Evolutionary conservation across 2,888 invertebrate species (phyloP), one percentile per base, ranked within the genome.

Genomic region (Hirtodrosophila confusa): DNA sequence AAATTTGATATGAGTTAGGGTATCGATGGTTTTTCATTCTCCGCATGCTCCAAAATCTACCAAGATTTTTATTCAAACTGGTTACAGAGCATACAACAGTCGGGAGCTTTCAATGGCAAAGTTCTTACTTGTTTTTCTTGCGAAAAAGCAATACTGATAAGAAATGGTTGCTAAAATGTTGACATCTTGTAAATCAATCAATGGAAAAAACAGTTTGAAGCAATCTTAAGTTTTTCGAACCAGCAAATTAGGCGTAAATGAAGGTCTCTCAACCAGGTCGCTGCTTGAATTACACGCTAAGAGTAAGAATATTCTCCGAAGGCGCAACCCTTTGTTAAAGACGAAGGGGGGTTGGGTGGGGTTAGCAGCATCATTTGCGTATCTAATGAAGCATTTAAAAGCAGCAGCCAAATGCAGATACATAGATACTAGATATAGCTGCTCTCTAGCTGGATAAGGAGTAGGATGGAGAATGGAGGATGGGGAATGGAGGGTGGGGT

Each of bases 361-460:
- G 72, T 2, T 17, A 17, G 17, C 17, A 17, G 17, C 49, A 72
- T 78, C 68, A 77, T 77, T 77, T 78, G 76, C 76, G 78, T 77
- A 77, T 78, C 76, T 77, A 77, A 77, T 77, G 76, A 77, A 77
- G 76, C 76, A 77, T 77, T 75, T 78, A 75, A 72, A 78, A 75
- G 78, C 78, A 78, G 60, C 58, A 17, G 17, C 17, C 17, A 65
- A 65, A 57, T 51, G 65, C 33, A 40, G 37, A 70, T 65, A 65
- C 40, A 65, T 64, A 51, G 4, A 27, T 27, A 27, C 6, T 37
- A 44, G 48, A 48, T 33, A 47, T 33, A 56, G 29, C 7, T 6
- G 8, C 31, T 31, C 9, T 31, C 9, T 31, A 12, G 17, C 17
- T 1, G 17, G 17, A 17, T 17, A 17, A 17, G 17, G 17, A 17